Base-by-base conservation (phyloP, 2,888 invertebrate species). In the Epinotia ramella region DNA sequence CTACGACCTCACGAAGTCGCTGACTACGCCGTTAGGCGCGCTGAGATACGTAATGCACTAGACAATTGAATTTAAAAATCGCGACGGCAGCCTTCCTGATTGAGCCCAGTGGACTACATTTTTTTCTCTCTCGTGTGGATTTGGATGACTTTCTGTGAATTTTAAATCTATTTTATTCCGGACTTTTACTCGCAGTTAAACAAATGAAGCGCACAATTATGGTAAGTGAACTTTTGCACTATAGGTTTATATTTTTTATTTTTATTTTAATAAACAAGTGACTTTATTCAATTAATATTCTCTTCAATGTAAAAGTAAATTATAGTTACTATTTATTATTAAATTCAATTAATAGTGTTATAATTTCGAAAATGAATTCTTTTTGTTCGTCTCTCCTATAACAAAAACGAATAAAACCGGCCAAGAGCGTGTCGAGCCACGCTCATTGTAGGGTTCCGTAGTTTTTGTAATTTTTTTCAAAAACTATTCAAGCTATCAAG, bases 1-100 rank as follows among this genome's bases (percentile, higher is more conserved):
- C 89, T 90, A 87, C 90, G 85, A 68, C 84, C 88, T 87, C 87
- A 85, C 83, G 18, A 53, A 77, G 80, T 79, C 81, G 64, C 73
- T 53, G 77, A 80, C 79, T 80, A 78, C 78, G 44, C 73, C 79
- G 80, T 81, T 81, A 77, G 80, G 77, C 62, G 63, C 79, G 78
- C 82, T 81, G 81, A 79, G 79, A 79, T 77, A 77, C 79, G 80
- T 78, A 77, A 46, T 68, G 44, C 60, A 57, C 57, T 56, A 77
- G 67, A 80, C 73, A 81, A 83, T 81, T 82, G 72, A 82, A 83
- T 84, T 82, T 80, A 68, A 82, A 83, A 81, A 77, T 69, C 77
- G 75, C 77, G 79, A 78, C 79, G 78, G 77, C 78, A 79, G 66
- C 73, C 56, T 69, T 71, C 66, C 73, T 76, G 76, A 78, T 79